Conservation (phyloP, 1,140 invertebrate genomes). For the Lordiphosa stackelbergi region DNA sequence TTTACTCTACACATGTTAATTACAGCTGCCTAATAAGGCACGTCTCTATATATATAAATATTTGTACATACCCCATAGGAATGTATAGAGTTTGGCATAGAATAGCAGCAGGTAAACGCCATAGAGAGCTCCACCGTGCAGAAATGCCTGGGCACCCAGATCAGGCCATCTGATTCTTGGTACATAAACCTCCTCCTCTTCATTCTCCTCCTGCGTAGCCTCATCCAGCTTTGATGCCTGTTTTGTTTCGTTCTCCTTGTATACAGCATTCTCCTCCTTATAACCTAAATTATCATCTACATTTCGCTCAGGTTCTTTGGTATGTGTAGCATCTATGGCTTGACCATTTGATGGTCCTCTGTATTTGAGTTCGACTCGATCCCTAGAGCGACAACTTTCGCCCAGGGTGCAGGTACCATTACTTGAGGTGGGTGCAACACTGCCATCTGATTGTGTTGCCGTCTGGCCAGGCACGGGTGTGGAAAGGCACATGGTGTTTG, state of each 20-base stretch:
- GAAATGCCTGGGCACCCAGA: conserved; percentile 81
- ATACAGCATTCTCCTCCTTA: conserved; percentile 69
- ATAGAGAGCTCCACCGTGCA: conserved; percentile 84
- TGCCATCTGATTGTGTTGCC: conserved; percentile 10
- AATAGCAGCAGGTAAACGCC: conserved; percentile 82
- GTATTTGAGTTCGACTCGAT: conserved; percentile 32
- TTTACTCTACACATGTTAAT: conserved; percentile 30
- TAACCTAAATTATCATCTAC: conserved; percentile 56
- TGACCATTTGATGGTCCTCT: conserved; percentile 20
- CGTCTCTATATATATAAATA: neutral
- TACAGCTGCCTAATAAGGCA: conserved; percentile 7
- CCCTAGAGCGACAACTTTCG: conserved; percentile 16
- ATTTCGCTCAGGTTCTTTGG: conserved; percentile 15
- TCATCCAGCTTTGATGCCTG: conserved; percentile 7
- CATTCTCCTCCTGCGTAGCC: conserved; percentile 3
- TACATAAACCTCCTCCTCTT: conserved; percentile 76
- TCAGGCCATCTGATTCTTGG: conserved; percentile 84
- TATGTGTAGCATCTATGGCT: conserved; percentile 37
- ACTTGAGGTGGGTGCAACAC: conserved; percentile 11
- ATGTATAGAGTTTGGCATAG: conserved; percentile 82
- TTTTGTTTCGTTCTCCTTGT: conserved; percentile 46
- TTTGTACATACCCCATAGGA: conserved; percentile 83
- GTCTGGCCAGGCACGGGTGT: conserved; percentile 44
- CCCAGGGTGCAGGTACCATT: conserved; percentile 32
- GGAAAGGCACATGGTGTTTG: conserved; percentile 66